Base-by-base conservation (phyloP, 1,140 invertebrate genomes). In the Panagrolaimus sp. region DNA sequence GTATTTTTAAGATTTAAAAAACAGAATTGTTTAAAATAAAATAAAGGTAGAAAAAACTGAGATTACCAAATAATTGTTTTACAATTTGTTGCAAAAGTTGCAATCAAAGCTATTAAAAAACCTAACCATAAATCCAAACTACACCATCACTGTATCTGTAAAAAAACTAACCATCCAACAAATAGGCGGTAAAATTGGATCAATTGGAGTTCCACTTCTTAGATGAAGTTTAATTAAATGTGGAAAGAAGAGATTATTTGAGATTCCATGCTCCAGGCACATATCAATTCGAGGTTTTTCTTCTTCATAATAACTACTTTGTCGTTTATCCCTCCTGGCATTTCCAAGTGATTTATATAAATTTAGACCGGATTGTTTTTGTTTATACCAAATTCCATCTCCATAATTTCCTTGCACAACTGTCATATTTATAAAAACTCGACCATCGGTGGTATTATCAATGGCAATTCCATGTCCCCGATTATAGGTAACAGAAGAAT, bases 371-470 rank as follows among this genome's bases (percentile, higher is more conserved):
- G 26, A 48, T 45, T 43, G 63, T n/a, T 24, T 38, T 45, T 71
- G 69, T 24, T 69, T 65, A 68, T 79, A 78, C 77, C 75, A 83
- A 47, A 82, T 74, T n/a, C 80, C 80, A 72, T 83, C 80, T 14
- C 80, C 80, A 62, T 79, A 83, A 67, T 82, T 81, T 6, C 69
- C 70, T 58, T 73, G 47, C 12, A 82, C 71, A 32, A 47, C 45
- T 14, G 80, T 79, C 47, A 71, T 70, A 68, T 82, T 82, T n/a
- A 82, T 47, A 48, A 82, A 82, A 15, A 78, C 38, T 52, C 80
- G 65, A 14, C 75, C 80, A 64, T 82, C 80, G 21, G 78, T 75
- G 0, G 80, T 76, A 67, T 82, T 83, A 24, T 83, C 80, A 21
- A 82, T 67, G 4, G 69, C 76, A 55, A 82, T 77, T 43, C 80